A percentile compares a stretch with the other conserved stretches of the same genome.
Conservation (phyloP, 2,113 vertebrate species). For the Podarcis cretensis region DNA sequence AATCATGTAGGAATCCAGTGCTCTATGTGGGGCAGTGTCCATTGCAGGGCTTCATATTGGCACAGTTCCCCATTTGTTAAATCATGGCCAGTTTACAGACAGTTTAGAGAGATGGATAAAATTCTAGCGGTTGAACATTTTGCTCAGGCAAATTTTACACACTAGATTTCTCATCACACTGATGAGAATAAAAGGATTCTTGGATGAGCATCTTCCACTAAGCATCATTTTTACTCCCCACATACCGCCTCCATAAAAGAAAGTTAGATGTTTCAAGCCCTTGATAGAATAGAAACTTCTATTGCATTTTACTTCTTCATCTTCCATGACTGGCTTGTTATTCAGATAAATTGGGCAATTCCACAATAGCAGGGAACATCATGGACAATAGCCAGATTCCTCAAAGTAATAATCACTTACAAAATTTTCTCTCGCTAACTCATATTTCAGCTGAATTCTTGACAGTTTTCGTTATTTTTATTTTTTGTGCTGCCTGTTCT, state of each 20-base stretch:
- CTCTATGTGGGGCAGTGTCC: too few relatives aligned
- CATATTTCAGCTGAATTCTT: constrained; percentile 17
- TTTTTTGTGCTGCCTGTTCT: not conserved
- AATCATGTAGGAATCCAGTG: too few relatives aligned
- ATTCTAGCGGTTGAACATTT: not conserved
- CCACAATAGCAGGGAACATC: not conserved
- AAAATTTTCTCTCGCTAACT: not conserved
- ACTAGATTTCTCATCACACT: not conserved
- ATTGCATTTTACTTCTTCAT: constrained; percentile 24
- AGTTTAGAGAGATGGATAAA: not conserved
- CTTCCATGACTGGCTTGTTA: constrained; percentile 7
- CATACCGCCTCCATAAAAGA: too few relatives aligned
- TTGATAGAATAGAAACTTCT: constrained; percentile 4
- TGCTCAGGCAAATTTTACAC: not conserved
- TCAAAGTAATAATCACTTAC: constrained; percentile 23
- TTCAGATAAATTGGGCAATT: constrained; percentile 33
- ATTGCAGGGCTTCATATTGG: not conserved
- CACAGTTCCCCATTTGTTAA: not conserved
- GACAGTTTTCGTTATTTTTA: constrained; percentile 17
- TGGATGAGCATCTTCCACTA: not conserved
- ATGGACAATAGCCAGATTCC: constrained; percentile 9
- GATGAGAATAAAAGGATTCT: not conserved
- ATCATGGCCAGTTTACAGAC: not conserved
- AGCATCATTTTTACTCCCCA: not conserved
- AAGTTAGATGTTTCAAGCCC: not conserved